These are phyloP conservation scores for Protaetia brevitarsis DNA, from an alignment of 1,140 invertebrate genomes.

Conservation along the genomic window DNA sequence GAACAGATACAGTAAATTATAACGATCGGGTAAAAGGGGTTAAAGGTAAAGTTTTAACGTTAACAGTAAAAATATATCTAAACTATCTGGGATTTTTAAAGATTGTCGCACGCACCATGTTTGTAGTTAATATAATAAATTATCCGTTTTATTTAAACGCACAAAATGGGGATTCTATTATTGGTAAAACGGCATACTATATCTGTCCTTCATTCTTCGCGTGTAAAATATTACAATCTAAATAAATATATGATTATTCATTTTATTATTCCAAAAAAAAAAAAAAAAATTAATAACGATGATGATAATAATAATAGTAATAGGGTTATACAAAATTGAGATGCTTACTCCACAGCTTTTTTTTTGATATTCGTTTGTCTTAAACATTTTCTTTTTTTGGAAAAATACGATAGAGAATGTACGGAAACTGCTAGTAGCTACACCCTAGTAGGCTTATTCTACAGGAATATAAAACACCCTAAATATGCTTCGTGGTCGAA, in stretches of 20 bases:
- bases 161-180: too few species aligned
- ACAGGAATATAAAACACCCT: slow-evolving; percentile 36
- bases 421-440: slow-evolving; percentile 24
- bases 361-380: background rate
- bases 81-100: background rate
- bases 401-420: background rate
- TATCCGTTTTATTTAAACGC: too few species aligned
- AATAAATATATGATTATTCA: slow-evolving; percentile 5
- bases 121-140: background rate
- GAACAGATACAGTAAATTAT: too few species aligned
- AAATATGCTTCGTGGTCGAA: slow-evolving; percentile 29
- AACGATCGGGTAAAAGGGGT: too few species aligned
- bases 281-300: too few species aligned
- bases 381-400: background rate
- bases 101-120: slow-evolving; percentile 2
- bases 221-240: background rate
- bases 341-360: slow-evolving; percentile 23
- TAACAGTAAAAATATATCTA: too few species aligned
- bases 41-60: too few species aligned
- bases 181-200: too few species aligned
- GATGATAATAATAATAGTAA: too few species aligned
- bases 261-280: too few species aligned
- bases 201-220: background rate
- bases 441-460: slow-evolving; percentile 29
- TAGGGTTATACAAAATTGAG: background rate